Percentiles rank a stretch among this genome's conserved stretches.
Conservation (phyloP, 2,797 vertebrate genomes). For the Chromobotia macracanthus region DNA sequence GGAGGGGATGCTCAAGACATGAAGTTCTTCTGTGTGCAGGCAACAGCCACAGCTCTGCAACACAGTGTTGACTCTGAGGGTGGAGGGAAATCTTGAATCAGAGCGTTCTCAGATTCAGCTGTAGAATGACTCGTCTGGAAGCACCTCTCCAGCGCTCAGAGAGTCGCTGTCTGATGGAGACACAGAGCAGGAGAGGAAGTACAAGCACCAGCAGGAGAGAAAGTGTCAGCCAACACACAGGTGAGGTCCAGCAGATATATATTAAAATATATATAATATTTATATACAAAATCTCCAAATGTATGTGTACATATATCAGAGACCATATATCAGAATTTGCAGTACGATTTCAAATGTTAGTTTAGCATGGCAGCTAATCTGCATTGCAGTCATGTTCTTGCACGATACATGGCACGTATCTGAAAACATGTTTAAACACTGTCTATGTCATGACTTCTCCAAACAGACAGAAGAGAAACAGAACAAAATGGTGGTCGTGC, state of each 20-base stretch:
- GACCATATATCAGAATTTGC: too few species aligned
- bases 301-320: too few species aligned
- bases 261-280: neutral
- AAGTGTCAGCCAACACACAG: slow-evolving; percentile 69
- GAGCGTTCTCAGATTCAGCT: slow-evolving; percentile 58
- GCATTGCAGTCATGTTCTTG: neutral
- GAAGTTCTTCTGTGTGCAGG: neutral
- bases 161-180: slow-evolving; percentile 71
- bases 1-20: too few species aligned
- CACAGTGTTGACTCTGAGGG: neutral
- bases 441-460: neutral
- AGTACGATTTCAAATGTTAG: too few species aligned
- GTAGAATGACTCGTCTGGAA: slow-evolving; percentile 76
- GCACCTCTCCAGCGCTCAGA: slow-evolving; percentile 62
- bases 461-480: slow-evolving; percentile 69
- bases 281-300: too few species aligned
- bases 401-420: too few species aligned
- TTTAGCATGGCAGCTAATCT: neutral
- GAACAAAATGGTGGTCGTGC: slow-evolving; percentile 76
- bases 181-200: slow-evolving; percentile 68
- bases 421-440: neutral
- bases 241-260: slow-evolving; percentile 55
- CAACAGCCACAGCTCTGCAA: neutral
- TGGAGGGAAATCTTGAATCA: slow-evolving; percentile 51
- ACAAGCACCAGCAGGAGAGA: slow-evolving; percentile 64